Evolutionary conservation across 2,888 invertebrate species (phyloP).

Genomic region (Drosophila percnosoma): DNA sequence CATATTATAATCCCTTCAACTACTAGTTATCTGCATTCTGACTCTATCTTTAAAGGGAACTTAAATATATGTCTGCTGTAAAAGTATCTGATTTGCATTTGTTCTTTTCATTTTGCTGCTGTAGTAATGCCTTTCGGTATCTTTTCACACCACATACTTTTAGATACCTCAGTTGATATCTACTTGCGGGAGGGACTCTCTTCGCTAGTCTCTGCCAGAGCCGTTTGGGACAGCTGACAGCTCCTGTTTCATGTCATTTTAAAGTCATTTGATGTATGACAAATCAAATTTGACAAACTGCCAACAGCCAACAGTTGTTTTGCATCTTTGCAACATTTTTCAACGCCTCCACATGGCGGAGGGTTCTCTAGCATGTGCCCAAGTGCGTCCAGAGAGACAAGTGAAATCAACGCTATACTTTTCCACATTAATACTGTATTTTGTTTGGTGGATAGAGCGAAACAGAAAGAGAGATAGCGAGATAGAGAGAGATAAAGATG

Average conservation of each 20-base stretch:
- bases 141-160: background rate
- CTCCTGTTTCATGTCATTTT: conserved; percentile 67
- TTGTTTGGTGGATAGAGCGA: conserved; percentile 34
- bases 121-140: background rate
- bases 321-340: conserved; percentile 79
- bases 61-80: background rate
- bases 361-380: conserved; percentile 7
- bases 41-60: background rate
- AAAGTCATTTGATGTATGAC: conserved; percentile 80
- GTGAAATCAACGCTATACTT: conserved; percentile 74
- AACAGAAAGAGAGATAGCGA: background rate
- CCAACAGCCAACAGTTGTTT: conserved; percentile 81
- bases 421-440: conserved; percentile 69
- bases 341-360: conserved; percentile 44
- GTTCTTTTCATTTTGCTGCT: background rate
- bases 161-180: background rate
- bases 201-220: background rate
- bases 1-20: background rate
- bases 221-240: conserved; percentile 40
- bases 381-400: conserved; percentile 39
- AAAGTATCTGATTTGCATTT: background rate
- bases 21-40: background rate
- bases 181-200: background rate
- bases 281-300: conserved; percentile 81
- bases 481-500: background rate